phyloP scores from a whole-genome alignment of 2,113 vertebrate species.

The Colaptes auratus region DNA sequence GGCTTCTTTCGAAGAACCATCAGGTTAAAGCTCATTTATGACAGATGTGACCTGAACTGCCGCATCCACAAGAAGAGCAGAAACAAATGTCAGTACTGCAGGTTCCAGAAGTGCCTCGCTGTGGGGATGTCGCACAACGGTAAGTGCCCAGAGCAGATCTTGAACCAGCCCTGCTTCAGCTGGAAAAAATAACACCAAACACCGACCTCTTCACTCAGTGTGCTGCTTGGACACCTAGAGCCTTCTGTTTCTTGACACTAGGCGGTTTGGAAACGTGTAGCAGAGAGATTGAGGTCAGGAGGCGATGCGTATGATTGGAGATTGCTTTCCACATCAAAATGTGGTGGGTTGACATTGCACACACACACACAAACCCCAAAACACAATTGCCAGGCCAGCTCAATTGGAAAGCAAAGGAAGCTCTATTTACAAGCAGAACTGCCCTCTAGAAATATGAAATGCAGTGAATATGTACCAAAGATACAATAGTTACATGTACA shows the following conservation, averaged over 20 bases:
- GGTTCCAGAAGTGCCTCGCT: constrained; percentile 97
- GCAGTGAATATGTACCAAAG: too few relatives aligned
- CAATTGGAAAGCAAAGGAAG: too few relatives aligned
- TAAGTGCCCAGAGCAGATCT: constrained; percentile 62
- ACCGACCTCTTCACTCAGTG: not conserved
- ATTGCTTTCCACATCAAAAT: not conserved
- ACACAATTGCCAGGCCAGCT: not conserved
- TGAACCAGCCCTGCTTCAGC: not conserved
- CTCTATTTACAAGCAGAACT: too few relatives aligned
- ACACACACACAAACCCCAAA: not conserved
- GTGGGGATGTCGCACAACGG: constrained; percentile 99
- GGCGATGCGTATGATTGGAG: fast-evolving
- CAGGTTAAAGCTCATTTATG: constrained; percentile 94
- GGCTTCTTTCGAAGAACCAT: constrained; percentile 97
- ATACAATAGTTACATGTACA: too few relatives aligned
- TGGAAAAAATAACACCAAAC: not conserved
- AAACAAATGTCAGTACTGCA: constrained; percentile 99
- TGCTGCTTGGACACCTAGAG: not conserved
- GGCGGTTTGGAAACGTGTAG: fast-evolving
- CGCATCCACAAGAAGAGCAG: constrained; percentile 98
- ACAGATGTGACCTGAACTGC: constrained; percentile 94
- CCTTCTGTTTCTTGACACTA: not conserved
- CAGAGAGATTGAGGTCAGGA: not conserved
- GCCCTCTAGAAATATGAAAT: too few relatives aligned
- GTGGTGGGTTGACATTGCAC: too few relatives aligned